Evolutionary conservation across 1,140 invertebrate genomes (phyloP).

Genomic region (Neotoxoptera formosana): DNA sequence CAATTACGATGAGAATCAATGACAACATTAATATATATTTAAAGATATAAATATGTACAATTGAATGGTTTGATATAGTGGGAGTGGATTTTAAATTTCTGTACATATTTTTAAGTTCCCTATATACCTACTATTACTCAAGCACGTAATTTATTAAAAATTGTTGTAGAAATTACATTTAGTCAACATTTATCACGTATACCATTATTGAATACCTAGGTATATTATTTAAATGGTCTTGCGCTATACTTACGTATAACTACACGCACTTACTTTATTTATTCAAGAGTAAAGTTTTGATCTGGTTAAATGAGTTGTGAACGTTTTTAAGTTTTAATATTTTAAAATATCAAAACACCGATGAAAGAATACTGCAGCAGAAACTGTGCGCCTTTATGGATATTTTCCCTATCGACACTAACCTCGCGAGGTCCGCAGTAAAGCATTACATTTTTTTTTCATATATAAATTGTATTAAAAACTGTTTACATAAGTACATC

Average conservation of each 20-base stretch:
- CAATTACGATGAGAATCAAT: background rate
- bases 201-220: background rate
- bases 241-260: background rate
- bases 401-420: too few species aligned
- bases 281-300: background rate
- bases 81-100: background rate
- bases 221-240: background rate
- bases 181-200: background rate
- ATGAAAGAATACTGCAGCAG: too few species aligned
- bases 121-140: background rate
- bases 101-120: background rate
- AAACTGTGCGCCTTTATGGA: too few species aligned
- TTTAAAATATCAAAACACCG: too few species aligned
- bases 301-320: background rate
- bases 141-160: background rate
- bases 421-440: too few species aligned
- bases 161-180: background rate
- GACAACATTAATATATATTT: background rate
- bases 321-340: background rate
- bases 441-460: too few species aligned
- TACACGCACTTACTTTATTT: background rate
- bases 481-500: too few species aligned
- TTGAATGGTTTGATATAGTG: too few species aligned
- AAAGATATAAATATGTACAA: background rate
- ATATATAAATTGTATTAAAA: too few species aligned